These are phyloP conservation scores for Dicyrtoma fusca DNA, from an alignment of 2,888 invertebrate genomes.

Conservation along the genomic window DNA sequence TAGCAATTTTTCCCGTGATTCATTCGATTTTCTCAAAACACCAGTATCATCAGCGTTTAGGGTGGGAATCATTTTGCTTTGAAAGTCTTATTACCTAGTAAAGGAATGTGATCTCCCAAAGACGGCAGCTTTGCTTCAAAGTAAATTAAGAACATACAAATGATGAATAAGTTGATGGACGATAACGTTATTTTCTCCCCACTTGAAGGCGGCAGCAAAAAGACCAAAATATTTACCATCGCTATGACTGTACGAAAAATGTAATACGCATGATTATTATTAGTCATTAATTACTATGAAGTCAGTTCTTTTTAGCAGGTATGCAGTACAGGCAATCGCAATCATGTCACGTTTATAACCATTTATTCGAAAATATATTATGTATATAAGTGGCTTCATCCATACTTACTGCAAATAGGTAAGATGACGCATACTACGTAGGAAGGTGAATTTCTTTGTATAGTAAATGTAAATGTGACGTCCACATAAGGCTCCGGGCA, in stretches of 20 bases:
- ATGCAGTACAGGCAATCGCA: not conserved
- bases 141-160: slow-evolving; percentile 55
- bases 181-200: slow-evolving; percentile 66
- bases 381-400: not conserved
- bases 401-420: slow-evolving; percentile 63
- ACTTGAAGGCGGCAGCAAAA: slow-evolving; percentile 65
- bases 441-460: slow-evolving; percentile 66
- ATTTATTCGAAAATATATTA: not conserved
- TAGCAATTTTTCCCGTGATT: not conserved
- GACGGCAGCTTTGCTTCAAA: slow-evolving; percentile 63
- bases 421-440: slow-evolving; percentile 68
- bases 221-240: slow-evolving; percentile 53
- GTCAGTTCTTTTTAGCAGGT: not conserved
- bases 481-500: slow-evolving; percentile 66
- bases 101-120: slow-evolving; percentile 64
- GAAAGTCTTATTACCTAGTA: slow-evolving; percentile 62
- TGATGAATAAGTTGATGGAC: slow-evolving; percentile 52
- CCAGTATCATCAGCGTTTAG: not conserved
- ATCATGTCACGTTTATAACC: not conserved
- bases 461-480: slow-evolving; percentile 63
- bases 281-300: not conserved
- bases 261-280: not conserved
- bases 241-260: slow-evolving; percentile 43
- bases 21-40: not conserved
- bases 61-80: slow-evolving; percentile 5